phyloP scores from a whole-genome alignment of 1,140 invertebrate genomes.

The Cydia fagiglandana region DNA sequence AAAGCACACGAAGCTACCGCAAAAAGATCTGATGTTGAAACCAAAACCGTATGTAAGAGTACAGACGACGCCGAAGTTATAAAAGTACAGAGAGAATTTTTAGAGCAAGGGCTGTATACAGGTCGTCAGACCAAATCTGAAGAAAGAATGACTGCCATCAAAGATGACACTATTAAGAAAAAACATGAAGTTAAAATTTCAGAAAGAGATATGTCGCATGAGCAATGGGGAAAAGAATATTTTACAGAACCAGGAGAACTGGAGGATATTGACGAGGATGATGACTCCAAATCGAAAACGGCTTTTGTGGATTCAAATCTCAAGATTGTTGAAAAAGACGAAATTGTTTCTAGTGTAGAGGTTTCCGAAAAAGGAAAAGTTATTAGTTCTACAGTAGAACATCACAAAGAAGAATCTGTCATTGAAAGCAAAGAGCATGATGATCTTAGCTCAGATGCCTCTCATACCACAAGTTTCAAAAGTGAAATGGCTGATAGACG shows the following conservation, averaged over 20 bases:
- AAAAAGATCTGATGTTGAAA: conserved; percentile 73
- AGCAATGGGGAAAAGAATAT: conserved; percentile 79
- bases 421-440: conserved; percentile 79
- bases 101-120: conserved; percentile 73
- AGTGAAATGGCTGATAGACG: conserved; percentile 72
- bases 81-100: conserved; percentile 72
- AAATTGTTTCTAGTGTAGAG: conserved; percentile 69
- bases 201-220: conserved; percentile 76
- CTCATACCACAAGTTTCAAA: conserved; percentile 76
- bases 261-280: conserved; percentile 68
- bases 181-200: conserved; percentile 77
- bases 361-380: conserved; percentile 76
- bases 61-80: conserved; percentile 70
- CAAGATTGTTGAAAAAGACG: conserved; percentile 76
- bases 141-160: conserved; percentile 76
- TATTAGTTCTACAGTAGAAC: conserved; percentile 71
- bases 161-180: conserved; percentile 75
- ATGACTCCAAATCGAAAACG: conserved; percentile 63
- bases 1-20: conserved; percentile 74
- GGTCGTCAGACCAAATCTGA: conserved; percentile 78
- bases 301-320: conserved; percentile 69
- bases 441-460: conserved; percentile 76
- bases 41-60: conserved; percentile 71
- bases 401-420: conserved; percentile 77
- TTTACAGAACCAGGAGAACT: conserved; percentile 75